A percentile compares a stretch with the other conserved stretches of the same genome.
Conservation (phyloP, 2,797 vertebrate genomes). For the Aeoliscus strigatus region DNA sequence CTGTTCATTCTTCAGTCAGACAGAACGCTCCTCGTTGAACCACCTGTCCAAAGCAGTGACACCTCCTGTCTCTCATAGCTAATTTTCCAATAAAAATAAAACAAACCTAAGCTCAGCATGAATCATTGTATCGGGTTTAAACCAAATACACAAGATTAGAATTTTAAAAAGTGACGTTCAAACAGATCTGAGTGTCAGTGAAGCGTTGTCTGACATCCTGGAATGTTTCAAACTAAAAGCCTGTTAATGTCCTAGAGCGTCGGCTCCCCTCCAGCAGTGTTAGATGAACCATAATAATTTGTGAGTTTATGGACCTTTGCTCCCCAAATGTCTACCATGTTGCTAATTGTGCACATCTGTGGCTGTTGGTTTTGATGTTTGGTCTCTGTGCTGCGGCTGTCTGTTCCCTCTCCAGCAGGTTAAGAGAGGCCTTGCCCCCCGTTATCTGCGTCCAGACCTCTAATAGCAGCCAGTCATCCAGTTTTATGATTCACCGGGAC, state of each 20-base stretch:
- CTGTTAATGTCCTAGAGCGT: constrained; percentile 41
- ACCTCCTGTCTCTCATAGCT: too few species aligned
- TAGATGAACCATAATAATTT: constrained; percentile 65
- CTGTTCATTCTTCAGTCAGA: too few species aligned
- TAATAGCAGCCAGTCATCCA: constrained; percentile 34
- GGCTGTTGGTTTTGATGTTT: constrained; percentile 67
- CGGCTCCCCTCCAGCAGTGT: constrained; percentile 52
- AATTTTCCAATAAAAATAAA: too few species aligned
- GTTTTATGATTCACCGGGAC: constrained; percentile 33
- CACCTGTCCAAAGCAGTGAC: too few species aligned
- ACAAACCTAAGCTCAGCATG: too few species aligned
- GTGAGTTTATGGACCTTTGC: constrained; percentile 69
- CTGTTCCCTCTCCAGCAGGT: constrained; percentile 44
- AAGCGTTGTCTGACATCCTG: too few species aligned
- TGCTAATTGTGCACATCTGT: constrained; percentile 74
- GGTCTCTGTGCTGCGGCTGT: constrained; percentile 64
- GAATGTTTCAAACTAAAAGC: too few species aligned
- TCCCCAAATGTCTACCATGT: constrained; percentile 71
- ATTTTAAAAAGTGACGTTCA: too few species aligned
- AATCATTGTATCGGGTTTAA: too few species aligned
- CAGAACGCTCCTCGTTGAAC: too few species aligned
- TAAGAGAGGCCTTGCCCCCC: constrained; percentile 39
- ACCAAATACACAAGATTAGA: too few species aligned
- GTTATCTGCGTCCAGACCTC: constrained; percentile 47
- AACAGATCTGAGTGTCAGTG: too few species aligned